A percentile compares a stretch with the other conserved stretches of the same genome.
Conservation (phyloP, 1,140 invertebrate genomes). For the Zaprionus lachaisei region DNA sequence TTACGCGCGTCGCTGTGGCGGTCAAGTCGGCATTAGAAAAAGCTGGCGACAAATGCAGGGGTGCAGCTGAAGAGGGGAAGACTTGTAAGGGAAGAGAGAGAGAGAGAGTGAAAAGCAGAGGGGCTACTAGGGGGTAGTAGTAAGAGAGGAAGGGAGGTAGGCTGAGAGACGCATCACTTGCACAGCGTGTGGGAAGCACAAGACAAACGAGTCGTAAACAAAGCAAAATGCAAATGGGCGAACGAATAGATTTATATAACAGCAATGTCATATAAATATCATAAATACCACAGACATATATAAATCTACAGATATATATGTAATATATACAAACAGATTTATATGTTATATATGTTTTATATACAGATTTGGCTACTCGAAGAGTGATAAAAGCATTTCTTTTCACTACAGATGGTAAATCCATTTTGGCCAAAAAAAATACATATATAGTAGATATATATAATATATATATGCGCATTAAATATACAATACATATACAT, state of each 20-base stretch:
- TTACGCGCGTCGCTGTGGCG: conserved; percentile 30
- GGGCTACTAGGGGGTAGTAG: not conserved
- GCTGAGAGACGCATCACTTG: not conserved
- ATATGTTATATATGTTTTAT: no score
- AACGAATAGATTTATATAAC: conserved; percentile 6
- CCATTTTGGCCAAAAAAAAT: no score
- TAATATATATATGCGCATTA: no score
- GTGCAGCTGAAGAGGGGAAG: not conserved
- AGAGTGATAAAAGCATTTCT: no score
- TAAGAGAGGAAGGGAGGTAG: not conserved
- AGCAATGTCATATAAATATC: conserved; percentile 1
- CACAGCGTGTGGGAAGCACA: conserved; percentile 5
- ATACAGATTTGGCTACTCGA: no score
- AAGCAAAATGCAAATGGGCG: conserved; percentile 8
- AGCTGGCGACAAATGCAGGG: conserved; percentile 1
- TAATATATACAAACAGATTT: no score
- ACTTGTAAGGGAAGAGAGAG: no score
- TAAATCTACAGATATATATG: no score
- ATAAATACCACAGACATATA: not conserved
- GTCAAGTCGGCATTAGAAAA: conserved; percentile 36
- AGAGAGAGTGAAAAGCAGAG: not conserved
- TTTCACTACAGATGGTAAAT: no score
- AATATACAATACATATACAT: no score
- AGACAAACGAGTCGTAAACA: not conserved
- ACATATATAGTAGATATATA: no score